Base-by-base conservation (phyloP, 2,797 vertebrate genomes). In the Cottoperca gobio region DNA sequence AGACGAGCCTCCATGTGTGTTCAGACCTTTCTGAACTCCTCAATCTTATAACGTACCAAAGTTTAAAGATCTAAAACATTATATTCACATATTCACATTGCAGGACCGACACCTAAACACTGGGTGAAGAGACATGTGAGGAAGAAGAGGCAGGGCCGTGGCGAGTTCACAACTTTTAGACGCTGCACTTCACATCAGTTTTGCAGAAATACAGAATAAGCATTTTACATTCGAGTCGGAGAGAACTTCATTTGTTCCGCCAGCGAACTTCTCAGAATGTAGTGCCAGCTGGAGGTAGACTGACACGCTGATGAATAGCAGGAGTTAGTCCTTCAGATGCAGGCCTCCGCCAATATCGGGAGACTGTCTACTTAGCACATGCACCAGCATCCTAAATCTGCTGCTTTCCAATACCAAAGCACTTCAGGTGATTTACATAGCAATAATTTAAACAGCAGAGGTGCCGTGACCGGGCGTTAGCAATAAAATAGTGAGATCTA, bases 361-460 rank as follows among this genome's bases (percentile, higher is more conserved):
- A 91, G 91, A 84, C 94, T 95, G 94, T 94, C 94, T 91, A 90
- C 91, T 95, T 94, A 93, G 89, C 90, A 86, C 88, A 90, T 81
- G 85, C 86, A 62, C 77, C 79, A 73, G 88, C 89, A 88, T 83
- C 92, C 90, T 95, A 94, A 94, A 93, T 94, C 93, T 90, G 88
- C 82, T 81, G 80, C 84, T 91, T 91, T 93, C 90, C 92, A 90
- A 92, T 91, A 90, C 84, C 67, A 43, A 64, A 82, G 93, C 89
- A 91, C 88, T 94, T 91, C 73, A 74, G 88, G 86, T 94, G 93
- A 96, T 95, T 95, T 94, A 94, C 93, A 94, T 94, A 90, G 91
- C 93, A 90, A 93, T 94, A 91, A 93, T 92, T 95, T 94, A 93
- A 92, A 91, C 81, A 79, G 89, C 79, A 78, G 88, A 83, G 90